Conservation (phyloP, 2,797 vertebrate genomes). For the Etheostoma perlongum region DNA sequence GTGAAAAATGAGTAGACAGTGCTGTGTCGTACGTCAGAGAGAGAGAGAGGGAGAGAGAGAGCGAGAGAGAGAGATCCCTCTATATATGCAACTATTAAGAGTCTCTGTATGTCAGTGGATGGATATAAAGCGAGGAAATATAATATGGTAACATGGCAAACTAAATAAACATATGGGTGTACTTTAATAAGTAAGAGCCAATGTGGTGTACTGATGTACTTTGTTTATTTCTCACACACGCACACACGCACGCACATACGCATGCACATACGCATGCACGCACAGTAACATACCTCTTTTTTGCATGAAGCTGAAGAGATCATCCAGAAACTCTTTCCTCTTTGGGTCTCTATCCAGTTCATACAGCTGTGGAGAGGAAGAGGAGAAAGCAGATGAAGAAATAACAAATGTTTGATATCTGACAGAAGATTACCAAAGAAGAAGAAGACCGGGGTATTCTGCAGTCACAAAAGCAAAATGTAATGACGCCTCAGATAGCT, state of each 20-base stretch:
- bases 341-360: constrained; percentile 96
- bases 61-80: constrained; percentile 6
- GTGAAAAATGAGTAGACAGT: constrained; percentile 78
- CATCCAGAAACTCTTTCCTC: constrained; percentile 96
- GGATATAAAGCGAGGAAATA: constrained; percentile 29
- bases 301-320: constrained; percentile 99
- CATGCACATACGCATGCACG: neutral
- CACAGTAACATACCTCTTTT: constrained; percentile 87
- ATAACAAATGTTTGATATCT: neutral
- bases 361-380: constrained; percentile 87
- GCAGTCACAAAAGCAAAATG: neutral
- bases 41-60: constrained; percentile 6
- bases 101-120: constrained; percentile 22
- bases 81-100: constrained; percentile 47
- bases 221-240: no score
- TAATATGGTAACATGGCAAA: constrained; percentile 15
- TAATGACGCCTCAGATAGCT: neutral
- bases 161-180: constrained; percentile 12
- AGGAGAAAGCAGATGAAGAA: constrained; percentile 16
- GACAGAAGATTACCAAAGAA: neutral
- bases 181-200: constrained; percentile 8
- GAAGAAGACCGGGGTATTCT: neutral
- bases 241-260: no score
- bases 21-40: constrained; percentile 70
- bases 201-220: neutral